Conservation (phyloP, 2,797 vertebrate species). For the Hyperoplus lanceolatus region DNA sequence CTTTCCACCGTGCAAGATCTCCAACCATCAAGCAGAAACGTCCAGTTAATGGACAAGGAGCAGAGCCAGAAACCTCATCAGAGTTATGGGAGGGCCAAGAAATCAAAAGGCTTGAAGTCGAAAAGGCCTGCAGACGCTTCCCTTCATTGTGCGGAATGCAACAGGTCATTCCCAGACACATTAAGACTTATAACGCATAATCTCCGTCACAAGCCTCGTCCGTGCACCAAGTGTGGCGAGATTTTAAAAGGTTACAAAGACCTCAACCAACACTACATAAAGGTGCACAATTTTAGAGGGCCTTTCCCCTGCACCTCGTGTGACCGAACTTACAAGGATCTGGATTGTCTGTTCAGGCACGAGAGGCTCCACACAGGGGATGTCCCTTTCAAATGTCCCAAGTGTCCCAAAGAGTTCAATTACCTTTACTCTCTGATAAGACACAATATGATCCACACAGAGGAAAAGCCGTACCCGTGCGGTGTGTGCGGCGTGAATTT, state of each 20-base stretch:
- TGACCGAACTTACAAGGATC: conserved; percentile 15
- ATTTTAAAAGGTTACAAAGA: conserved; percentile 23
- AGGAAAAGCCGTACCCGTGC: conserved; percentile 32
- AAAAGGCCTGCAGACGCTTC: background rate
- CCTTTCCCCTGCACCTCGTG: conserved; percentile 37
- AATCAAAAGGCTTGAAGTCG: background rate
- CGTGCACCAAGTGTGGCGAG: conserved; percentile 15
- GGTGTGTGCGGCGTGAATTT: conserved; percentile 22
- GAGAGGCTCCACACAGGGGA: conserved; percentile 33
- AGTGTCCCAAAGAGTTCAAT: conserved; percentile 31
- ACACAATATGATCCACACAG: conserved; percentile 39
- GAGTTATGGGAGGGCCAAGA: background rate
- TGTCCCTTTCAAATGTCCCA: conserved; percentile 31
- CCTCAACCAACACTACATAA: conserved; percentile 32
- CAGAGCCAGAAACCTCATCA: background rate
- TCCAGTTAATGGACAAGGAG: background rate
- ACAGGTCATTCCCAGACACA: conserved; percentile 28
- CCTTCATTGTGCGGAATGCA: conserved; percentile 16
- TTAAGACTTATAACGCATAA: conserved; percentile 12
- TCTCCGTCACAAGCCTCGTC: conserved; percentile 30
- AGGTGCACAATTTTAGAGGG: conserved; percentile 30
- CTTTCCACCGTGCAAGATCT: background rate
- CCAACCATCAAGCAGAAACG: background rate
- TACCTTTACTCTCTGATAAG: conserved; percentile 21
- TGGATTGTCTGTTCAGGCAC: conserved; percentile 33